These are phyloP conservation scores for Euphonia xanthogaster DNA, from an alignment of 2,797 vertebrate species.

Conservation along the genomic window DNA sequence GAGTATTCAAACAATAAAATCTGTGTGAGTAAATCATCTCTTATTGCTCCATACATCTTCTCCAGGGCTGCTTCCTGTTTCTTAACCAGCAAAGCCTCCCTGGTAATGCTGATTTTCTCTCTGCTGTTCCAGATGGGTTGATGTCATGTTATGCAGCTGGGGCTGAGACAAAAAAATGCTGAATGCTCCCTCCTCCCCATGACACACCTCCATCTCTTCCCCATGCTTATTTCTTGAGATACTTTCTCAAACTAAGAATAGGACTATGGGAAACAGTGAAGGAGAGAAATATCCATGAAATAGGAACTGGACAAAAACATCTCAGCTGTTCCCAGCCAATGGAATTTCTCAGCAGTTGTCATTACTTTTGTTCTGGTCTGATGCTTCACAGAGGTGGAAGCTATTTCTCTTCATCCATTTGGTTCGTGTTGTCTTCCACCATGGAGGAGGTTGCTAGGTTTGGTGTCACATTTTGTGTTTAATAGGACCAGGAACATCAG, in stretches of 20 bases:
- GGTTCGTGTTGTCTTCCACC: background rate
- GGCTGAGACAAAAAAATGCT: background rate
- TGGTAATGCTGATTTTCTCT: background rate
- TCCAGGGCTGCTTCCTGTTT: background rate
- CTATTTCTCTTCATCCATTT: background rate
- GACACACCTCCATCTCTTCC: background rate
- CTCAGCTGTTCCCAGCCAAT: background rate
- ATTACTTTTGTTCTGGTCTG: background rate
- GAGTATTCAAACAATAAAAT: background rate
- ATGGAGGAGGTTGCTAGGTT: background rate
- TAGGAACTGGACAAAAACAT: background rate
- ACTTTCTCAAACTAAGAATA: background rate
- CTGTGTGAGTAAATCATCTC: background rate
- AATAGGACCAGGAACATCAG: background rate
- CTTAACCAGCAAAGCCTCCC: background rate
- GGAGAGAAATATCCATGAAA: rapidly evolving
- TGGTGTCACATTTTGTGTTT: background rate
- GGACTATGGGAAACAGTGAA: background rate
- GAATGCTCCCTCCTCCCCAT: background rate
- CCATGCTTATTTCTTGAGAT: background rate
- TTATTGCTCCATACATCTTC: slow-evolving; percentile 28
- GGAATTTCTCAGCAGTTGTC: background rate
- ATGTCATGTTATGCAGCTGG: background rate
- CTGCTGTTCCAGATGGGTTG: background rate
- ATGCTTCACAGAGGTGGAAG: background rate